A percentile compares a stretch with the other conserved stretches of the same genome.
Evolutionary conservation across 2,888 invertebrate genomes (phyloP).

Genomic region (Stenolophus ochropezus): DNA sequence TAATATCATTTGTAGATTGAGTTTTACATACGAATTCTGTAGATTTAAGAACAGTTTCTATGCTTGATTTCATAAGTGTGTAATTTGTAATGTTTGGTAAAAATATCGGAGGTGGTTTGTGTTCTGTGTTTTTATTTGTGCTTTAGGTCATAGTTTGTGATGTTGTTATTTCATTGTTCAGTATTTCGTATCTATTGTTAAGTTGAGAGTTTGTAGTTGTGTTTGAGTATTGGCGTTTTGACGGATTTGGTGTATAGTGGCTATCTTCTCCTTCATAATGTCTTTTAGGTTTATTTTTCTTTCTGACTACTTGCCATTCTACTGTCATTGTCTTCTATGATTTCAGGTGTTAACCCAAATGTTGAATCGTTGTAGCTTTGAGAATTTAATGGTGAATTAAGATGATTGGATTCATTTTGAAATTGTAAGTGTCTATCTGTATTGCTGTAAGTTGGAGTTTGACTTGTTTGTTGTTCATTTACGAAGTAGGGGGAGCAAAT

Average conservation of each 20-base stretch:
- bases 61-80: not conserved
- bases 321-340: not conserved
- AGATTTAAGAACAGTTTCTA: not conserved
- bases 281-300: not conserved
- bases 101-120: not conserved
- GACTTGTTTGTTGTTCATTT: too few relatives aligned
- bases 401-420: too few relatives aligned
- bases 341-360: too few relatives aligned
- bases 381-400: too few relatives aligned
- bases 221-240: not conserved
- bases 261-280: not conserved
- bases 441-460: too few relatives aligned
- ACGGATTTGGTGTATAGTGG: not conserved
- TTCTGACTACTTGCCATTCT: not conserved
- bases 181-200: not conserved
- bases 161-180: not conserved
- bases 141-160: not conserved
- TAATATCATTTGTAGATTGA: not conserved
- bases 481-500: too few relatives aligned
- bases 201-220: not conserved
- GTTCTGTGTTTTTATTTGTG: not conserved
- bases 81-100: not conserved
- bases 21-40: not conserved
- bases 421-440: too few relatives aligned
- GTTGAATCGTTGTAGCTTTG: not conserved